Conservation (phyloP, 2,113 vertebrate genomes). For the Syngnathus floridae region DNA sequence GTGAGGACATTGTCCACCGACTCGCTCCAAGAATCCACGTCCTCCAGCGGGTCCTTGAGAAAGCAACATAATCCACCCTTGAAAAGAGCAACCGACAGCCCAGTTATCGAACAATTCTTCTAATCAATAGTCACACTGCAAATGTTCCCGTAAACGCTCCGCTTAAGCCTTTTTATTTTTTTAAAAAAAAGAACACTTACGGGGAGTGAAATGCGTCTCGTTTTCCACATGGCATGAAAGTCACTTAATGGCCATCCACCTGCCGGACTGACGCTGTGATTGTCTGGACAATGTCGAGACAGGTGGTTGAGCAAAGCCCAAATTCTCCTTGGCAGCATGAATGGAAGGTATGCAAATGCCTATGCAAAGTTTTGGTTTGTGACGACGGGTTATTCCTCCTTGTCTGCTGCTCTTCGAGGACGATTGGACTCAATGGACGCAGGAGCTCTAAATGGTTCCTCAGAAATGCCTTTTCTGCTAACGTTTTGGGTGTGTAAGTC, state of each 20-base stretch:
- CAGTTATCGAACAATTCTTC: conserved; percentile 27
- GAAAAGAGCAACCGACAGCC: conserved; percentile 74
- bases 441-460: no score
- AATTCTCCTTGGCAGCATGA: conserved; percentile 45
- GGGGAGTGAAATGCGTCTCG: conserved; percentile 44
- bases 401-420: conserved; percentile 22
- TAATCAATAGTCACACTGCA: neutral
- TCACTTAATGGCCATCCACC: conserved; percentile 78
- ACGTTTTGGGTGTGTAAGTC: no score
- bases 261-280: conserved; percentile 54
- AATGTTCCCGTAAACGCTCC: neutral
- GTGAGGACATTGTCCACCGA: conserved; percentile 85
- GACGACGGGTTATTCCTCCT: conserved; percentile 36
- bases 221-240: conserved; percentile 67
- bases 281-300: conserved; percentile 55
- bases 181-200: conserved; percentile 53
- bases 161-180: conserved; percentile 2
- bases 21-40: conserved; percentile 77
- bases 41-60: conserved; percentile 76
- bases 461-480: no score
- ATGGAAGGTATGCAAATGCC: conserved; percentile 75
- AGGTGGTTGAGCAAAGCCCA: conserved; percentile 60
- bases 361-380: conserved; percentile 70
- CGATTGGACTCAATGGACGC: neutral
- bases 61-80: conserved; percentile 91